These are phyloP conservation scores for Dendrocincla fuliginosa DNA, from an alignment of 2,797 vertebrate species.

Conservation along the genomic window DNA sequence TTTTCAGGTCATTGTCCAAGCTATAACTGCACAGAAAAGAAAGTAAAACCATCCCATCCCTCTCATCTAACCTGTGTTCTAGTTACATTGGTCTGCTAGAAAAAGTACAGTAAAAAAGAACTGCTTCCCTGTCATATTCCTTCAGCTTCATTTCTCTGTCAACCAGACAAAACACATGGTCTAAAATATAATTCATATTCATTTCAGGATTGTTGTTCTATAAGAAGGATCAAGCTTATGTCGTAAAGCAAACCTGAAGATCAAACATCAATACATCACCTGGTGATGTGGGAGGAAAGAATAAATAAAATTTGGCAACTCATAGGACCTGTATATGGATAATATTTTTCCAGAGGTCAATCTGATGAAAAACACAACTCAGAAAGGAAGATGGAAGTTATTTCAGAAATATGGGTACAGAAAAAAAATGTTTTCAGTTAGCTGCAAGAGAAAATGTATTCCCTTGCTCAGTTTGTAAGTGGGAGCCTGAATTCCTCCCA, in stretches of 20 bases:
- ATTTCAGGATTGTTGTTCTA: neutral
- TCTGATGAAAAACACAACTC: neutral
- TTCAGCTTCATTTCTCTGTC: neutral
- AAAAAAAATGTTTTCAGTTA: neutral
- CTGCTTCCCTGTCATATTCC: neutral
- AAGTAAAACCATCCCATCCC: neutral
- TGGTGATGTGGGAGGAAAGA: neutral
- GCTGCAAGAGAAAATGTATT: neutral
- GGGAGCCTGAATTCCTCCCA: neutral
- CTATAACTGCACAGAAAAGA: neutral
- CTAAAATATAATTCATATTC: neutral
- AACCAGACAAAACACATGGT: neutral
- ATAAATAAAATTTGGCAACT: neutral
- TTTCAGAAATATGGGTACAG: neutral
- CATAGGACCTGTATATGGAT: neutral
- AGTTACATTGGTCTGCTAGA: neutral
- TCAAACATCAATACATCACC: neutral
- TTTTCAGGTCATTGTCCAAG: neutral
- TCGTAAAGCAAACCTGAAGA: neutral
- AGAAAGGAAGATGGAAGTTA: neutral
- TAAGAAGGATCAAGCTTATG: neutral
- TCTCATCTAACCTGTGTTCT: neutral
- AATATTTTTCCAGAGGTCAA: neutral
- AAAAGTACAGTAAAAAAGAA: neutral
- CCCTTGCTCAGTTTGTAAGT: neutral